Evolutionary conservation across 2,888 invertebrate genomes (phyloP).

Genomic region (Ophion slaviceki): DNA sequence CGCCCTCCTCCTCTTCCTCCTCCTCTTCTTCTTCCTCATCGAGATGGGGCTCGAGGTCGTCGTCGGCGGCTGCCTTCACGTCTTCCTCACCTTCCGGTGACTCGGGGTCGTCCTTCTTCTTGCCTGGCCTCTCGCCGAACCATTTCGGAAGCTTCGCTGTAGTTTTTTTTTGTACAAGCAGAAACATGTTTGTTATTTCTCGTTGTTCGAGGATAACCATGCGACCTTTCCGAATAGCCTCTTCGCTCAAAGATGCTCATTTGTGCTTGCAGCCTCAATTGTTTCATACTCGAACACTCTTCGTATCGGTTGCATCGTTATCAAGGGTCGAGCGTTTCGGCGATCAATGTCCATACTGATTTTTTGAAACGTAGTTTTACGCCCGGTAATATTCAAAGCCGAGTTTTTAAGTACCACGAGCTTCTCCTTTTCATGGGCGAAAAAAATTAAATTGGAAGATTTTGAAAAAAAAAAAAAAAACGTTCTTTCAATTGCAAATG

Average conservation of each 20-base stretch:
- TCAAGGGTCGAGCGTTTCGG: background rate
- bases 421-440: background rate
- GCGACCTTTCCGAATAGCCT: background rate
- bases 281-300: background rate
- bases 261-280: background rate
- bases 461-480: background rate
- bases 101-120: conserved; percentile 94
- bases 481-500: background rate
- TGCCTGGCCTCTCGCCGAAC: conserved; percentile 98
- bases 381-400: background rate
- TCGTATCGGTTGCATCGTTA: background rate
- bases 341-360: background rate
- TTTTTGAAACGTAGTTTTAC: background rate
- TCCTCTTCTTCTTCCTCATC: conserved; percentile 89
- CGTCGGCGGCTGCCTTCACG: conserved; percentile 90
- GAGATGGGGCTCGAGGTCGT: conserved; percentile 89
- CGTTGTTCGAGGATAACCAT: background rate
- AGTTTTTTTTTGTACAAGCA: conserved; percentile 53
- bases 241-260: background rate
- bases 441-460: background rate
- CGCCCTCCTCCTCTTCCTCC: conserved; percentile 89
- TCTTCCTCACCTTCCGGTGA: conserved; percentile 96
- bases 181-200: background rate
- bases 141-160: conserved; percentile 96
- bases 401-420: background rate